Evolutionary conservation across 2,113 vertebrate species (phyloP).

Genomic region (Antechinus flavipes): DNA sequence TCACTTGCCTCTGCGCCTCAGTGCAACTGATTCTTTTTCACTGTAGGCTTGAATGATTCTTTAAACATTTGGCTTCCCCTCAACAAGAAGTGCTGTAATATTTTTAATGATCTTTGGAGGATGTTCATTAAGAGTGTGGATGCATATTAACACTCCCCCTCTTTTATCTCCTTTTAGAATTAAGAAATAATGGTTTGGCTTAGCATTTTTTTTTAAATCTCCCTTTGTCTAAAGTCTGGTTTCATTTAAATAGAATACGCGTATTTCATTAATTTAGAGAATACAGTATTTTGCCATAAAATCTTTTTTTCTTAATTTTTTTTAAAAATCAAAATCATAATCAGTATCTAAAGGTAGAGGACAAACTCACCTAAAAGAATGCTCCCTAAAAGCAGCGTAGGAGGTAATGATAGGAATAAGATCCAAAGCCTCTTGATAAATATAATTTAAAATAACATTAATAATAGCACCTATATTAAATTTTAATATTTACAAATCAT

Average conservation of each 20-base stretch:
- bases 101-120: neutral
- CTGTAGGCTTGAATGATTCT: neutral
- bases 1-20: neutral
- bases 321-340: neutral
- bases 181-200: neutral
- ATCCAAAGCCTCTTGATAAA: neutral
- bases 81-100: neutral
- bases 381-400: neutral
- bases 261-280: neutral
- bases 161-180: neutral
- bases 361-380: neutral
- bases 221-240: neutral
- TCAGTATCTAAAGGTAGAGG: neutral
- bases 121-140: neutral
- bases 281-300: neutral
- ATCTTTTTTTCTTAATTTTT: neutral
- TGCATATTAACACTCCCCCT: neutral
- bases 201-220: neutral
- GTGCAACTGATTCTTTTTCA: neutral
- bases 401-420: neutral
- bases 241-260: neutral
- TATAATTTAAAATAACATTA: neutral
- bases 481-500: neutral
- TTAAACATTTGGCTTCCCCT: neutral
- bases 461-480: neutral